Evolutionary conservation across 2,113 vertebrate genomes (phyloP).

Genomic region (Heterocephalus glaber): DNA sequence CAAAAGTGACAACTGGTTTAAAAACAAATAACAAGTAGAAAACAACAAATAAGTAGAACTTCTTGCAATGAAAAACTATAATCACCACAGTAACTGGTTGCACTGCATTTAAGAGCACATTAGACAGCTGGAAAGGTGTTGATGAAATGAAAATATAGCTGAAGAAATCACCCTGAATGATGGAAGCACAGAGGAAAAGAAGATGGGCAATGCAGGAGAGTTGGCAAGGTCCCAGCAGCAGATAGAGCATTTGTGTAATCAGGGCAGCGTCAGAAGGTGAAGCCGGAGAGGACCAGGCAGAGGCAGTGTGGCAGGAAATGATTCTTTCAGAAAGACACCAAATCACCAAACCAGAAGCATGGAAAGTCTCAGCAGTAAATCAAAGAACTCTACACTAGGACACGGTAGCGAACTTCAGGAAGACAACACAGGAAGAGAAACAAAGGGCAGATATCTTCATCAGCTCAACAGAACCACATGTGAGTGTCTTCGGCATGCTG

Average conservation of each 20-base stretch:
- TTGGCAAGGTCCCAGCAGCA: background rate
- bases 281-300: background rate
- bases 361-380: background rate
- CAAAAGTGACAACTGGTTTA: background rate
- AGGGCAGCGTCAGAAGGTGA: background rate
- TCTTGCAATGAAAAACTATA: conserved; percentile 21
- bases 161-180: background rate
- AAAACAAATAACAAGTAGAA: too few species aligned
- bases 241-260: background rate
- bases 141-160: background rate
- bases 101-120: background rate
- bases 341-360: background rate
- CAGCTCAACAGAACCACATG: background rate
- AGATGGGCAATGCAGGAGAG: background rate
- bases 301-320: background rate
- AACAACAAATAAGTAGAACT: background rate
- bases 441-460: background rate
- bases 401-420: background rate
- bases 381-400: background rate
- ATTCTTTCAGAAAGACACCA: background rate
- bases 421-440: background rate
- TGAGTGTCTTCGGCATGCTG: background rate
- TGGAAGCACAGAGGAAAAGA: background rate
- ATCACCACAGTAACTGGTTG: background rate
- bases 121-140: background rate